Base-by-base conservation (phyloP, 2,113 vertebrate species). In the Dermatemys mawii region DNA sequence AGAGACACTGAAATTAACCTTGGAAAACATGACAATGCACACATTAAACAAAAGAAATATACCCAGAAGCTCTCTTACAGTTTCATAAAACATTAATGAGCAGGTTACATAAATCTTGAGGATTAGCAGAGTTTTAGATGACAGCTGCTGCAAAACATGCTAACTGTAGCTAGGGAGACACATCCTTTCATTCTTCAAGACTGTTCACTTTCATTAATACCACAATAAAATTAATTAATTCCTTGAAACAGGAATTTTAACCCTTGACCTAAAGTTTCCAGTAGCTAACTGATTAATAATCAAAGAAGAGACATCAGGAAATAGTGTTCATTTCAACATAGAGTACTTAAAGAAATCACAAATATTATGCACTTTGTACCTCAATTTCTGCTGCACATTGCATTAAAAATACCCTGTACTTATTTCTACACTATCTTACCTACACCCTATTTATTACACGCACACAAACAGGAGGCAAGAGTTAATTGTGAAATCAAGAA, bases 71-170 rank as follows among this genome's bases (percentile, higher is more conserved):
- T 95, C 91, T 78, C 91, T 95, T 87, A 96, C n/a, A 79, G 50
- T 88, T 94, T 92, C 90, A 90, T 88, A 94, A 95, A 93, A 93
- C 95, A 96, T 95, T 96, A 96, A 96, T 75, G 87, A 97, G 79
- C 70, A 32, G 90, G 84, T 96, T 97, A 97, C 57, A 97, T 96
- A 97, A 95, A 98, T 94, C 82, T 48, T 54, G 35, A n/a, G 81
- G 90, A 95, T 96, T 44, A 32, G 93, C 96, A 49, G 55, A 88
- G 87, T 91, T 93, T 88, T 55, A 91, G 63, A 96, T 86, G 46
- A 24, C 70, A 93, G 55, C 78, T 78, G 32, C 87, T 88, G 89
- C 80, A 85, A 94, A 91, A 55, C 84, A 84, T 19, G 35, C 44
- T 22, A 88, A 22, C 84, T 50, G 67, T 79, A 8, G 78, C 57